Percentiles rank a stretch among this genome's conserved stretches.
Conservation (phyloP, 1,140 invertebrate species). For the Forficula auricularia region DNA sequence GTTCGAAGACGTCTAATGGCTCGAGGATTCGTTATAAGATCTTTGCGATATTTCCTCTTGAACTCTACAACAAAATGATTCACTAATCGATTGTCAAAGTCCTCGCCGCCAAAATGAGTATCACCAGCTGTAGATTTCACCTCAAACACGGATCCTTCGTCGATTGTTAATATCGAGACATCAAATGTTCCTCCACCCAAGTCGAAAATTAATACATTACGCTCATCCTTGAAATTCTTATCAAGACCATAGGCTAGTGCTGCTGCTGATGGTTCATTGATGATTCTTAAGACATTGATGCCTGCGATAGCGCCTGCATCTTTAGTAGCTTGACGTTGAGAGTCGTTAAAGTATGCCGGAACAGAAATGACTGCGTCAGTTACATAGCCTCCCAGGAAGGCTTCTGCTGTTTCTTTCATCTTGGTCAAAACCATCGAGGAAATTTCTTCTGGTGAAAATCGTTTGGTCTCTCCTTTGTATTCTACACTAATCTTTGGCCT, state of each 20-base stretch:
- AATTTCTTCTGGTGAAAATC: constrained; percentile 36
- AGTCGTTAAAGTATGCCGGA: constrained; percentile 36
- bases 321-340: too few species aligned
- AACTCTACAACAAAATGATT: constrained; percentile 50
- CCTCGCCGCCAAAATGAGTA: constrained; percentile 63
- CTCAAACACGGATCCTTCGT: constrained; percentile 51
- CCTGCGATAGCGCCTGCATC: constrained; percentile 45
- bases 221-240: constrained; percentile 49
- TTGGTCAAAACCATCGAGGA: constrained; percentile 35
- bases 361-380: constrained; percentile 27
- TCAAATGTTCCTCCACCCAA: constrained; percentile 32
- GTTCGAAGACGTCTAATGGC: constrained; percentile 41
- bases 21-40: constrained; percentile 29
- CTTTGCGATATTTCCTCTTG: constrained; percentile 49
- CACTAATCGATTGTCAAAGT: constrained; percentile 56
- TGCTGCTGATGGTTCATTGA: constrained; percentile 53
- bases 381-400: constrained; percentile 32
- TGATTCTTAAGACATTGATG: constrained; percentile 34
- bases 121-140: constrained; percentile 57
- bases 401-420: constrained; percentile 39
- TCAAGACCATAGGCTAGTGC: constrained; percentile 64
- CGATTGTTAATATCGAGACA: constrained; percentile 54
- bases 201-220: constrained; percentile 27
- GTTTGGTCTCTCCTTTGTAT: constrained; percentile 28
- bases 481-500: constrained; percentile 27